Evolutionary conservation across 1,140 invertebrate species (phyloP), one percentile per base, ranked within the genome.

Genomic region (Sinonovacula constricta): DNA sequence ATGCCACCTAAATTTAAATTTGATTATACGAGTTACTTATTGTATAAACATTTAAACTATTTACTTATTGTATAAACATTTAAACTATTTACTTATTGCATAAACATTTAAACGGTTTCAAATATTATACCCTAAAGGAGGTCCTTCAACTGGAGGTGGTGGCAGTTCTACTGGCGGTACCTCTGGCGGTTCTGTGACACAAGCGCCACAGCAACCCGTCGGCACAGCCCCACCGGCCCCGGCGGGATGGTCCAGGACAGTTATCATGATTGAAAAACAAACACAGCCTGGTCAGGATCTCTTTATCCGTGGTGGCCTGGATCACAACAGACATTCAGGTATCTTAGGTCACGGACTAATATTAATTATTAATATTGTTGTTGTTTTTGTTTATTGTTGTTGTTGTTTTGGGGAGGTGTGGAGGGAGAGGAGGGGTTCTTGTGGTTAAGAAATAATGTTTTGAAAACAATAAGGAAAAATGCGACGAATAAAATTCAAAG

Each of bases 281-380:
- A 92, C 92, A 10, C 62, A 63, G 4, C 81, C 85, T 1, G 92
- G 92, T 12, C 89, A 92, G 71, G 89, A 92, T 82, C 39, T 93
- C n/a, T 92, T 92, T 81, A 86, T 93, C 54, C 76, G 92, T 62
- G 92, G 92, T 22, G 92, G 92, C 28, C 88, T 92, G 34, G 88
- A 84, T 39, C 82, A 85, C 53, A 36, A 51, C 22, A 71, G 80
- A 66, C 36, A 83, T 62, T 0, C 63, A 59, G 86, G 86, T 88
- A 71, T 26, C n/a, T n/a, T n/a, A n/a, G n/a, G n/a, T n/a, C n/a
- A n/a, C n/a, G n/a, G n/a, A n/a, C n/a, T n/a, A n/a, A n/a, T n/a
- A n/a, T n/a, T n/a, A n/a, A n/a, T n/a, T n/a, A n/a, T n/a, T n/a
- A n/a, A n/a, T n/a, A n/a, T n/a, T n/a, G n/a, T n/a, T n/a, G n/a